Evolutionary conservation across 1,140 invertebrate species (phyloP), one percentile per base, ranked within the genome.

Genomic region (Hydropsyche tenuis): DNA sequence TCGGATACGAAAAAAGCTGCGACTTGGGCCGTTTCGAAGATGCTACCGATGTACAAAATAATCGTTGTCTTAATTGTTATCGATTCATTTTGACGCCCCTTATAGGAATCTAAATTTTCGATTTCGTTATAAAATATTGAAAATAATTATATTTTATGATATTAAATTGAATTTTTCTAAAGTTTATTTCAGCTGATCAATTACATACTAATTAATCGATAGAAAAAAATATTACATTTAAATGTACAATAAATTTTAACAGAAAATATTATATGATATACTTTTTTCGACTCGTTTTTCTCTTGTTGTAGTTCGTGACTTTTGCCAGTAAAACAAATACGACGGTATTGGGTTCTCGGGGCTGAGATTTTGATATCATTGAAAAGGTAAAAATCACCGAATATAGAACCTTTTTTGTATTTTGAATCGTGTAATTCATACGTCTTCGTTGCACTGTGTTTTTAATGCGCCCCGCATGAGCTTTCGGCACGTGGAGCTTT

Each of bases 401-500:
- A 37, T 37, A 9, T 37, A 4, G 30, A 37, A 9, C 30, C 30
- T 37, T 3, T 37, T 4, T 37, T 37, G 9, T 37, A 37, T 3
- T 37, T 37, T 37, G 30, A 37, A 37, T 37, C 22, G 56, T 23
- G 46, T 71, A 71, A 75, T 75, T 71, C 68, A 66, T 74, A 53
- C 30, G 30, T 37, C 30, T 37, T 37, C 30, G 30, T 3, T 37
- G 30, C 30, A 37, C 23, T 48, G 48, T 60, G 42, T 22, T 22
- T 12, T 72, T 77, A 77, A 77, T 77, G 69, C 70, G 73, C 70
- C 76, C 76, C 76, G 76, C 76, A 77, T 77, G 76, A 65, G 70
- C 76, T 77, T 77, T 77, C 76, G 76, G 76, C 76, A 77, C 75
- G 75, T 69, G 73, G 46, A 56, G 68, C 48, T 69, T 60, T 63